A percentile compares a stretch with the other conserved stretches of the same genome.
Conservation (phyloP, 1,140 invertebrate genomes). For the Protaetia brevitarsis region DNA sequence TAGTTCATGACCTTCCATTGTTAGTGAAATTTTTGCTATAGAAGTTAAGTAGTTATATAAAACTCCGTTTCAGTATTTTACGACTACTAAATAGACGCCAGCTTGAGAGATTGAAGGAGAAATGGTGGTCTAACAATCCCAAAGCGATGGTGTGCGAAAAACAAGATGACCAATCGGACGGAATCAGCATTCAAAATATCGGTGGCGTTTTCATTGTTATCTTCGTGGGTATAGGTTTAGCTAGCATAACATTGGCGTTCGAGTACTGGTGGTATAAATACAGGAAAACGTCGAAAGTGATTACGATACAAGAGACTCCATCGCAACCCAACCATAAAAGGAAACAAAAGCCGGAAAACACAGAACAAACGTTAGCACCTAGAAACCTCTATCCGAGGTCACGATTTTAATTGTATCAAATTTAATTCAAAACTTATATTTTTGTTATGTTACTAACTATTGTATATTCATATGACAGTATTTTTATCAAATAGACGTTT, state of each 20-base stretch:
- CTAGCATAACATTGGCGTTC: slow-evolving; percentile 63
- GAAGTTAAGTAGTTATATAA: background rate
- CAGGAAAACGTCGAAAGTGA: slow-evolving; percentile 22
- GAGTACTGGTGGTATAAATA: slow-evolving; percentile 56
- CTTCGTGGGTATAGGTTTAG: slow-evolving; percentile 63
- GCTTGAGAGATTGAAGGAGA: slow-evolving; percentile 63
- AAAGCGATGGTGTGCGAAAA: slow-evolving; percentile 56
- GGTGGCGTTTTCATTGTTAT: slow-evolving; percentile 72
- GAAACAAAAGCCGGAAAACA: background rate
- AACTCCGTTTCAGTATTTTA: slow-evolving; percentile 60
- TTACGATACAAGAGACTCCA: slow-evolving; percentile 21
- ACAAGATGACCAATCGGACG: slow-evolving; percentile 52
- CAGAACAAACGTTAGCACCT: background rate
- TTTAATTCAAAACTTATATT: background rate
- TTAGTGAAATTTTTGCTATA: background rate
- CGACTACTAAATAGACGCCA: slow-evolving; percentile 63
- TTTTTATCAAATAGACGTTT: no score
- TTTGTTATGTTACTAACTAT: background rate
- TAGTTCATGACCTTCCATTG: no score
- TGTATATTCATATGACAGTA: no score
- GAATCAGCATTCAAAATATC: slow-evolving; percentile 31
- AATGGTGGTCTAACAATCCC: slow-evolving; percentile 64
- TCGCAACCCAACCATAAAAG: background rate
- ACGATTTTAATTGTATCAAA: slow-evolving; percentile 6
- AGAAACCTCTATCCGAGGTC: slow-evolving; percentile 23